Evolutionary conservation across 1,140 invertebrate species (phyloP).

Genomic region (Zaprionus ghesquierei): DNA sequence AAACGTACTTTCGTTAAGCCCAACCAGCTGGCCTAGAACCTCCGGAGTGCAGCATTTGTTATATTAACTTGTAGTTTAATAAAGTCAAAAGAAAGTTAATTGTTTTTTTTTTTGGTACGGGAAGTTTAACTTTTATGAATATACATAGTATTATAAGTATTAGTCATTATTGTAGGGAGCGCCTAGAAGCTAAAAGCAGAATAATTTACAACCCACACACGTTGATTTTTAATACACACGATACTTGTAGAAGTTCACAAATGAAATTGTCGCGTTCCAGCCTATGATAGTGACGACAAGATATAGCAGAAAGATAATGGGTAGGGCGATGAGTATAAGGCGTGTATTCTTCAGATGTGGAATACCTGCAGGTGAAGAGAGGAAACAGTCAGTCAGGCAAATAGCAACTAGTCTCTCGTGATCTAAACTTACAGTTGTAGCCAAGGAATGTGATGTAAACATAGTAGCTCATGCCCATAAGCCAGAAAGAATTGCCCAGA

Average conservation of each 20-base stretch:
- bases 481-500: constrained; percentile 97
- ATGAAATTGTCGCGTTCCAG: constrained; percentile 88
- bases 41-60: constrained; percentile 37
- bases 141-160: constrained; percentile 45
- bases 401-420: not conserved
- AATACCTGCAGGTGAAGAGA: constrained; percentile 88
- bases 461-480: constrained; percentile 95
- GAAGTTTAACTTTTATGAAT: constrained; percentile 32
- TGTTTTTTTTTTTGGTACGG: constrained; percentile 6
- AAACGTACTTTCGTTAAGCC: constrained; percentile 87
- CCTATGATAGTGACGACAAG: constrained; percentile 88
- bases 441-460: constrained; percentile 99
- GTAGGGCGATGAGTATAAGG: constrained; percentile 93
- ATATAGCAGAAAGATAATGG: constrained; percentile 91
- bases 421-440: constrained; percentile 92
- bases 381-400: not conserved
- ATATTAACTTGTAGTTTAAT: constrained; percentile 51
- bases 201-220: constrained; percentile 63
- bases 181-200: constrained; percentile 60
- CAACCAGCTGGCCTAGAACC: constrained; percentile 84
- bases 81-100: constrained; percentile 16
- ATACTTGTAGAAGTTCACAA: constrained; percentile 92
- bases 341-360: constrained; percentile 95
- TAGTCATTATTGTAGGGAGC: constrained; percentile 55
- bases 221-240: constrained; percentile 84